phyloP scores from a whole-genome alignment of 2,888 invertebrate species.

The Apodemia mormo region DNA sequence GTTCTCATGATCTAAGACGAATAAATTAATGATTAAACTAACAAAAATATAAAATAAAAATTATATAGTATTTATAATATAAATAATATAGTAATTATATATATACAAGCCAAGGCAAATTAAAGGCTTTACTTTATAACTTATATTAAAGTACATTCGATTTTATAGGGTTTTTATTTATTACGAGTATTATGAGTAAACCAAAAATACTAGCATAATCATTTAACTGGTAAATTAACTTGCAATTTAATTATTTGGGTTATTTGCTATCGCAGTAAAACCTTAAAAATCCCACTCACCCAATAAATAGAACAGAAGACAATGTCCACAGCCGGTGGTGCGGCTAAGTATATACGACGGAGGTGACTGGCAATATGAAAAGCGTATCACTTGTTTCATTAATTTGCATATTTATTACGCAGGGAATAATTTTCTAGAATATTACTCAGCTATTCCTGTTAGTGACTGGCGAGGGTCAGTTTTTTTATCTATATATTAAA shows the following conservation, averaged over 20 bases:
- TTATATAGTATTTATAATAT: too few relatives aligned
- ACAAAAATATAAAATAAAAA: too few relatives aligned
- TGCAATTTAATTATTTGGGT: background rate
- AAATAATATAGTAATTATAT: too few relatives aligned
- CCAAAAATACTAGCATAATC: too few relatives aligned
- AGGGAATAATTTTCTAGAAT: slow-evolving; percentile 1
- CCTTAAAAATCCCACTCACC: background rate
- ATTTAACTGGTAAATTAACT: background rate
- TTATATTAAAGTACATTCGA: too few relatives aligned
- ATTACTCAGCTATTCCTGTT: background rate
- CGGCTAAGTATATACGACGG: background rate
- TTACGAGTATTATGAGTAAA: too few relatives aligned
- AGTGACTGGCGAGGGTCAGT: background rate
- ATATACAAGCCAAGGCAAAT: too few relatives aligned
- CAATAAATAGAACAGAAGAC: background rate
- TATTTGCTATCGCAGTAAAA: background rate
- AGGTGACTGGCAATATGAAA: slow-evolving; percentile 15
- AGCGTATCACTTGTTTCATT: background rate
- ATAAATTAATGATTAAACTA: too few relatives aligned
- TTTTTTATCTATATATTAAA: background rate
- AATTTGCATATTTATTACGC: slow-evolving; percentile 11
- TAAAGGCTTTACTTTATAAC: too few relatives aligned
- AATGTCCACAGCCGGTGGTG: background rate
- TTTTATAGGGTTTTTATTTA: too few relatives aligned
- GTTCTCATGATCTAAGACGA: too few relatives aligned